Percentiles rank a stretch among this genome's conserved stretches.
Conservation (phyloP, 2,797 vertebrate genomes). For the Mormyrus proboscirostris region DNA sequence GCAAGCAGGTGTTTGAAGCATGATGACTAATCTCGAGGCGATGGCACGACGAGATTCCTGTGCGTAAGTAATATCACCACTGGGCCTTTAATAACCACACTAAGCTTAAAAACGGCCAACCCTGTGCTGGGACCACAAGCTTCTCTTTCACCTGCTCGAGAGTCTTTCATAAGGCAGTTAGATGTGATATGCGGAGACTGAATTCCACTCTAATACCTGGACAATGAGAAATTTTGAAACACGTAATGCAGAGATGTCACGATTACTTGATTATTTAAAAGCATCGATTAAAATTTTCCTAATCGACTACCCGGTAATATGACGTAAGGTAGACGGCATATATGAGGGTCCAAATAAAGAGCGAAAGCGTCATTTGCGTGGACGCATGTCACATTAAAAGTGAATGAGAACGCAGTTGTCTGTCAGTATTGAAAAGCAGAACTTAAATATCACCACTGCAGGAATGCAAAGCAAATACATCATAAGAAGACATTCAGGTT, state of each 20-base stretch:
- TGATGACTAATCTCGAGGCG: neutral
- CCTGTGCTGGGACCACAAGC: neutral
- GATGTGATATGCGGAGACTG: neutral
- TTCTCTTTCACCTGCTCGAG: neutral
- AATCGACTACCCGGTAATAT: neutral
- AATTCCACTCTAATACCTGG: neutral
- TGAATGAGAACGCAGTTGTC: neutral
- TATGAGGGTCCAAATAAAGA: neutral
- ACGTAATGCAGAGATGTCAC: neutral
- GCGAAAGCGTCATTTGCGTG: neutral
- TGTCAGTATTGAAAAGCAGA: neutral
- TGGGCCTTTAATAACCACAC: neutral
- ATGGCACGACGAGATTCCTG: neutral
- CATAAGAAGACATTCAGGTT: neutral
- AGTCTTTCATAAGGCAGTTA: neutral
- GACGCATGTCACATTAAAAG: neutral
- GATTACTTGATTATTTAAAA: neutral
- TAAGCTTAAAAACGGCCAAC: neutral
- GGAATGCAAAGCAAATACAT: neutral
- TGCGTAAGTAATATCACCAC: neutral
- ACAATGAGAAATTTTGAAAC: neutral
- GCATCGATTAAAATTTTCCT: neutral
- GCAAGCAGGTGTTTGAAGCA: neutral
- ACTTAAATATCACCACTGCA: neutral
- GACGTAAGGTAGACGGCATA: neutral